Conservation (phyloP, 2,888 invertebrate species). For the Theretra japonica region DNA sequence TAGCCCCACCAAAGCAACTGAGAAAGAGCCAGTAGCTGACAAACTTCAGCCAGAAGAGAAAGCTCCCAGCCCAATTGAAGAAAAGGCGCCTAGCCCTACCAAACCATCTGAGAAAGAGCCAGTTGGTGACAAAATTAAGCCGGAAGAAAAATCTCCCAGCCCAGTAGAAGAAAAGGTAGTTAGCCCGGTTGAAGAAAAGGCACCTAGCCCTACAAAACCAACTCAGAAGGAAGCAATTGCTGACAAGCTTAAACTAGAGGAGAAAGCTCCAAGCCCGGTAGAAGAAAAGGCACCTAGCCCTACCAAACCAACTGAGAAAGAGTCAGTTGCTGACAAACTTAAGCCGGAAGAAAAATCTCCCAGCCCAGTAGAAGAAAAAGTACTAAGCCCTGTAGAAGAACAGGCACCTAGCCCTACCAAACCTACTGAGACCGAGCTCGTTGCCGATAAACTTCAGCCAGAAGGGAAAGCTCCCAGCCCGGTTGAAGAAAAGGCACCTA, state of each 20-base stretch:
- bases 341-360: background rate
- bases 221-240: constrained; percentile 32
- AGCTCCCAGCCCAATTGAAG: background rate
- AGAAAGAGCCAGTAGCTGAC: background rate
- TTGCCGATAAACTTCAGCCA: constrained; percentile 21
- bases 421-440: constrained; percentile 29
- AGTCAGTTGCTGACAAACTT: background rate
- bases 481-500: no score
- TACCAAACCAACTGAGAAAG: background rate
- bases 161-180: background rate
- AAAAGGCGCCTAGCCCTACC: background rate
- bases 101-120: background rate
- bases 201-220: background rate
- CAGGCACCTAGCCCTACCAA: constrained; percentile 32
- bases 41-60: background rate
- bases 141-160: background rate
- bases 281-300: no score
- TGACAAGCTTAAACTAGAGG: background rate
- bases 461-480: no score
- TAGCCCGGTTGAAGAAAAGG: background rate
- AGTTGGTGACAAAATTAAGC: background rate
- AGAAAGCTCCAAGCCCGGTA: no score
- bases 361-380: constrained; percentile 28
- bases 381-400: constrained; percentile 25
- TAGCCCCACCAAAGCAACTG: background rate